A percentile compares a stretch with the other conserved stretches of the same genome.
Evolutionary conservation across 2,888 invertebrate species (phyloP).

Genomic region (Galerucella pusilla): DNA sequence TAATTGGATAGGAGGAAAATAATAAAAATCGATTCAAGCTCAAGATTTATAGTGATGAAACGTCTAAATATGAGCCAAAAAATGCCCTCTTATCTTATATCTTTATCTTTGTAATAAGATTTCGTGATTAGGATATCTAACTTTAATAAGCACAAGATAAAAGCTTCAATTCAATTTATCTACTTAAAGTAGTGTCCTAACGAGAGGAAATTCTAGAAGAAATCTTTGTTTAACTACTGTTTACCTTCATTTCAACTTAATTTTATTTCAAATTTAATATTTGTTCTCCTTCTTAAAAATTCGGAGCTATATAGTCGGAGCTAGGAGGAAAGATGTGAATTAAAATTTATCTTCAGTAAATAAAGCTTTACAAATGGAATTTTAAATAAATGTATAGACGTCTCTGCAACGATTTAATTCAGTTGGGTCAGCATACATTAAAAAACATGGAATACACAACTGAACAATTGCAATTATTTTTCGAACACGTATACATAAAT

Average conservation of each 20-base stretch:
- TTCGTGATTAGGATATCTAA: neutral
- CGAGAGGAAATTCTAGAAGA: neutral
- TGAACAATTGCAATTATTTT: no score
- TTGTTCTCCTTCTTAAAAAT: neutral
- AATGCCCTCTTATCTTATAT: neutral
- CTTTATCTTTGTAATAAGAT: neutral
- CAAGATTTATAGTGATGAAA: no score
- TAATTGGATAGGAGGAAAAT: no score
- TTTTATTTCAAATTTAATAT: constrained; percentile 14
- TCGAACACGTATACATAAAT: no score
- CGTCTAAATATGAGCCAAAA: no score
- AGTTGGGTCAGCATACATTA: neutral
- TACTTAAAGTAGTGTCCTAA: neutral
- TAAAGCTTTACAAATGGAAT: neutral
- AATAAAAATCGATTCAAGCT: no score
- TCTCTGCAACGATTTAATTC: neutral
- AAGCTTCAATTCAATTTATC: neutral
- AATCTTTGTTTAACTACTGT: constrained; percentile 8
- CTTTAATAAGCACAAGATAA: neutral
- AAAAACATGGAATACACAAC: no score
- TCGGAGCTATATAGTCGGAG: neutral
- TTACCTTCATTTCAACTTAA: constrained; percentile 14
- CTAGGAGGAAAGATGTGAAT: neutral
- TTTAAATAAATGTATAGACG: neutral
- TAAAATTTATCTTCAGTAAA: neutral